These are phyloP conservation scores for Morus bassanus DNA, from an alignment of 2,797 vertebrate genomes.

Conservation along the genomic window DNA sequence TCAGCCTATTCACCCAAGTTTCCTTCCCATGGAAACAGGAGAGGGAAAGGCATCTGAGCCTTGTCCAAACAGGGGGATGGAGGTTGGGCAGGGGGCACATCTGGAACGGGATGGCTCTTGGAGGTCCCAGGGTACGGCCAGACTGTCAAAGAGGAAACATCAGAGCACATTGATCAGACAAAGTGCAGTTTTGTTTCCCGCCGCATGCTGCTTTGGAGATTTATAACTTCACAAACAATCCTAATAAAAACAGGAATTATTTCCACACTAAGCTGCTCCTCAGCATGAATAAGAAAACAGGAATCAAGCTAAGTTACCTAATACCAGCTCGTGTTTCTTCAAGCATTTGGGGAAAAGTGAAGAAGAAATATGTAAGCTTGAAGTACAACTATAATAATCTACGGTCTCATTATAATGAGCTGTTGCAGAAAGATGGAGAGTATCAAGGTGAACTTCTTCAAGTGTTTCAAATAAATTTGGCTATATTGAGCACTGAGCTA, in stretches of 20 bases:
- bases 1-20: neutral
- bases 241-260: conserved; percentile 37
- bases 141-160: neutral
- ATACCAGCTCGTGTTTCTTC: conserved; percentile 16
- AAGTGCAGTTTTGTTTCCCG: neutral
- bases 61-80: neutral
- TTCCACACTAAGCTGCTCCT: neutral
- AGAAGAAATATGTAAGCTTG: conserved; percentile 12
- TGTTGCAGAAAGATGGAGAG: neutral
- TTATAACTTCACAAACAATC: conserved; percentile 47
- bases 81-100: conserved; percentile 37
- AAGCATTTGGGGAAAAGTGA: neutral
- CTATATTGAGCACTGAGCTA: neutral
- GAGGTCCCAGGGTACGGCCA: neutral
- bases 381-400: neutral
- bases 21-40: neutral
- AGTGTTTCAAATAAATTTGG: neutral
- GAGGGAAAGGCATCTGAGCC: neutral
- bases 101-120: neutral
- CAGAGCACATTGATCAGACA: neutral
- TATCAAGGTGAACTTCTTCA: neutral
- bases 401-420: neutral
- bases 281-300: conserved; percentile 1
- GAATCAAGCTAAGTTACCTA: conserved; percentile 24
- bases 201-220: neutral